Base-by-base conservation (phyloP, 1,140 invertebrate species). In the Lepidostoma basale region DNA sequence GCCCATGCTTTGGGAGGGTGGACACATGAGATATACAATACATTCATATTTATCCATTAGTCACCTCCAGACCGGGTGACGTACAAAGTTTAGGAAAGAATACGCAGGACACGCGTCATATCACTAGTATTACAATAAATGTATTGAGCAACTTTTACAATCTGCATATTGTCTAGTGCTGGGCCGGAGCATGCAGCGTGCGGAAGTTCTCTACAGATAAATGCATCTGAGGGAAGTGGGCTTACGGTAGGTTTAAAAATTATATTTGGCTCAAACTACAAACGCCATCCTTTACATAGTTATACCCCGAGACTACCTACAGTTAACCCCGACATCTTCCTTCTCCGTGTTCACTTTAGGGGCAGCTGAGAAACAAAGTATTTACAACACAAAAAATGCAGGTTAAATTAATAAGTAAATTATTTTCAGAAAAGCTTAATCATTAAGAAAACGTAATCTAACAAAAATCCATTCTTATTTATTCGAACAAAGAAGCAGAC, bases 121-220 rank as follows among this genome's bases (percentile, higher is more conserved):
- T 20, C 14, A 23, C 45, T 64, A 64, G 18, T 64, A 64, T 54
- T 20, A 49, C 25, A 64, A 63, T 65, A 65, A 65, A 26, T 54
- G 49, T 66, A 36, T 63, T 66, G 63, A 66, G 63, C 63, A 66
- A 66, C 25, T 66, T 20, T 16, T 36, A 54, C 30, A 56, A 66
- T 42, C 28, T 54, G 20, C 49, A 28, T 66, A 66, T 66, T 66
- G 63, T 66, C 63, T 56, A 58, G 39, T 9, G 0, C 28, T 22
- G 62, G 4, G 62, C 30, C 14, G 14, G 3, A 12, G 6, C 16
- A 47, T 28, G 52, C 42, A 42, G 23, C 49, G 8, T 12, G n/a
- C 14, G n/a, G 18, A 45, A 18, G 2, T n/a, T 9, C 16, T 36
- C 14, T 36, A 36, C 10, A 36, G 14, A 36, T 36, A 49, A 49